A percentile compares a stretch with the other conserved stretches of the same genome.
These are phyloP conservation scores for Tautogolabrus adspersus DNA, from an alignment of 2,113 vertebrate genomes.

Conservation along the genomic window DNA sequence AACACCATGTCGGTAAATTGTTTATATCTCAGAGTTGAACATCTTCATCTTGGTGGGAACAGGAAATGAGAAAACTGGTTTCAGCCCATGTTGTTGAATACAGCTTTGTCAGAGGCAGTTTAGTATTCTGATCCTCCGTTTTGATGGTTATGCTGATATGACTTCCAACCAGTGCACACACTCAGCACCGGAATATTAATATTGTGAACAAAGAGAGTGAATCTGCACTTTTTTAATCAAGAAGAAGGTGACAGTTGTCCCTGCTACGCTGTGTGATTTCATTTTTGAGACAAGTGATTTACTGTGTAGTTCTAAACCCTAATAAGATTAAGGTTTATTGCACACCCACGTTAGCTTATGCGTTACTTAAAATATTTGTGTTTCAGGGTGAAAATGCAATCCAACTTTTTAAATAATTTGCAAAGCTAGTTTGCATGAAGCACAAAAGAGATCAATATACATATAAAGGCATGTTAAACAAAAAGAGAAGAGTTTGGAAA, in stretches of 20 bases:
- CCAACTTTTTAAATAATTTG: conserved; percentile 18
- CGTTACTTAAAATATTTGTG: conserved; percentile 25
- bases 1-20: conserved; percentile 33
- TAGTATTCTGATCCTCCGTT: conserved; percentile 56
- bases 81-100: conserved; percentile 17
- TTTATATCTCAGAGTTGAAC: conserved; percentile 37
- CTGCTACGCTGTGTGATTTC: conserved; percentile 23
- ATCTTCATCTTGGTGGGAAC: conserved; percentile 32
- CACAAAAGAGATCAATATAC: conserved; percentile 10
- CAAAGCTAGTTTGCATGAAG: neutral
- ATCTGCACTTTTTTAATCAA: conserved; percentile 51
- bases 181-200: conserved; percentile 58
- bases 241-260: conserved; percentile 55
- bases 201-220: conserved; percentile 39
- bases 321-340: conserved; percentile 5
- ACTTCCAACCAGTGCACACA: conserved; percentile 46
- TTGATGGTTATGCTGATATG: conserved; percentile 66
- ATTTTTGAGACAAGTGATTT: conserved; percentile 23
- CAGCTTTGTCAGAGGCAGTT: conserved; percentile 35
- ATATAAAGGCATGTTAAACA: neutral
- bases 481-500: neutral
- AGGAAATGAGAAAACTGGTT: conserved; percentile 54
- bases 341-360: conserved; percentile 2
- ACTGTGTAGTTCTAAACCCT: conserved; percentile 16
- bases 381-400: conserved; percentile 16